phyloP scores from a whole-genome alignment of 2,888 invertebrate genomes.

The Xestobium rufovillosum region DNA sequence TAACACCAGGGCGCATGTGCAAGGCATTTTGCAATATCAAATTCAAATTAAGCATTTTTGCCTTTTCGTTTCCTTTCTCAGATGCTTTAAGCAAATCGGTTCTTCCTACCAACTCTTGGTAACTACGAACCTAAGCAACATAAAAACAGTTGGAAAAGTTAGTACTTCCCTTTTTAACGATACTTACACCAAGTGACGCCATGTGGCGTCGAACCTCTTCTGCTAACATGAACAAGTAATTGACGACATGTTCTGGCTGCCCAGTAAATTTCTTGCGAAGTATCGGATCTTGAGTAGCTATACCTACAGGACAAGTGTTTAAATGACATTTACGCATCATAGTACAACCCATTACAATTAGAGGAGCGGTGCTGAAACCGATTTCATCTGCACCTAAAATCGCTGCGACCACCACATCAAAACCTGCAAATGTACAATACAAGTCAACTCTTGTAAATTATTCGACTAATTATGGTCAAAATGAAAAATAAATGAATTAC shows the following conservation, averaged over 20 bases:
- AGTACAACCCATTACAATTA: constrained; percentile 96
- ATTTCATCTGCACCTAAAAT: constrained; percentile 96
- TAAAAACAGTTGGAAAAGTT: constrained; percentile 1
- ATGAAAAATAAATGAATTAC: neutral
- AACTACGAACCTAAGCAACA: constrained; percentile 33
- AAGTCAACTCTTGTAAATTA: constrained; percentile 5
- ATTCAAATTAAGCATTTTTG: constrained; percentile 75
- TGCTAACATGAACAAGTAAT: constrained; percentile 95
- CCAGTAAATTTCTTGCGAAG: constrained; percentile 94
- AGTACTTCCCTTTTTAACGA: constrained; percentile 46
- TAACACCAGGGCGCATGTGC: constrained; percentile 81
- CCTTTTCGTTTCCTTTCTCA: constrained; percentile 66
- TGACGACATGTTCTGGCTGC: constrained; percentile 94
- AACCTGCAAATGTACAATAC: constrained; percentile 47
- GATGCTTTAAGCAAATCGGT: constrained; percentile 79
- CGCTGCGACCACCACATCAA: constrained; percentile 94
- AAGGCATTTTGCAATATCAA: constrained; percentile 83
- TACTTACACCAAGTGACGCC: constrained; percentile 83
- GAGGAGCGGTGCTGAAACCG: constrained; percentile 96
- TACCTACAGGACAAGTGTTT: constrained; percentile 98
- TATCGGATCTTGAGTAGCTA: constrained; percentile 96
- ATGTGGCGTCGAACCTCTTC: constrained; percentile 92
- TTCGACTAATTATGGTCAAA: neutral
- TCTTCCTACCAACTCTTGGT: constrained; percentile 76
- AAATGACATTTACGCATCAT: constrained; percentile 99